Base-by-base conservation (phyloP, 2,888 invertebrate genomes). In the Nebria salina region DNA sequence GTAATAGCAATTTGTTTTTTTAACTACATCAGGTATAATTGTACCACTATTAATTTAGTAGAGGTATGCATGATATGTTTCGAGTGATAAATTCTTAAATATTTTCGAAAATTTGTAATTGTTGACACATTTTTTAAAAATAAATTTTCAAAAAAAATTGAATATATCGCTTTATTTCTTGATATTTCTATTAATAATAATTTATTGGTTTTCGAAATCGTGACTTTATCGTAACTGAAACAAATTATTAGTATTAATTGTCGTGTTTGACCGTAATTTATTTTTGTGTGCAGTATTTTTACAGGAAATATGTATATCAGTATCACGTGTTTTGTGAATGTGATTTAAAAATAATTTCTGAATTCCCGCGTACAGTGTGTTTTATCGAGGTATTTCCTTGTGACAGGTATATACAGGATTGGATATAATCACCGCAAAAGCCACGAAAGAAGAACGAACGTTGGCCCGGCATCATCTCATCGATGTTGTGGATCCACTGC, bases 381-480 rank as follows among this genome's bases (percentile, higher is more conserved):
- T 34, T 4, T 1, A 34, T 34, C 2, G 34, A 34, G 34, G 34
- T 34, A 1, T 34, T 4, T 54, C 7, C 54, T 54, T 85, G 88
- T 90, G 84, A 4, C 91, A 98, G 97, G 94, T 99, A 43, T 99
- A 99, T 90, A 95, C 95, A 89, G 96, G 97, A 0, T 89, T 99
- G 86, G 95, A 98, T 87, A 94, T 99, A 85, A 94, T 96, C 84
- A 98, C 98, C 0, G 98, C 98, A 41, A 98, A 99, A 90, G 97
- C 97, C 0, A 96, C 96, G 0, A 87, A 86, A 26, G 94, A 94
- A 84, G 99, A 99, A 87, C 93, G 93, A 85, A 87, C 90, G 43
- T 88, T 91, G 85, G 95, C 93, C 0, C 93, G 92, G 0, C 99
- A 99, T 90, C 98, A 99, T 87, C 90, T 99, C 86, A 90, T 99